Conservation (phyloP, 2,888 invertebrate genomes). For the Scaptomyza parva region DNA sequence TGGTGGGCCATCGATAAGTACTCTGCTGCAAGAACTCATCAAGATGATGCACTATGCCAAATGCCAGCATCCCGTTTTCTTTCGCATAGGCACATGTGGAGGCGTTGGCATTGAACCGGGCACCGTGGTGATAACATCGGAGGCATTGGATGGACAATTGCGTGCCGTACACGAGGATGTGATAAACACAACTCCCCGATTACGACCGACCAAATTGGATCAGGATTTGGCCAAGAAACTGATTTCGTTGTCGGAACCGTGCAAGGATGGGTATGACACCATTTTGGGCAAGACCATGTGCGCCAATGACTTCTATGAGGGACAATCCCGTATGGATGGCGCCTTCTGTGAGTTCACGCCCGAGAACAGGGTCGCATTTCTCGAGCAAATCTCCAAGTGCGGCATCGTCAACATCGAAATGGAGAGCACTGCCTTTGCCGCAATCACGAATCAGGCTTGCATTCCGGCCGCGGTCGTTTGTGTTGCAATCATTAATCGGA, state of each 20-base stretch:
- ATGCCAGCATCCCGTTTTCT: constrained; percentile 93
- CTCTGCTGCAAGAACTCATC: constrained; percentile 96
- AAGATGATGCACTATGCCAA: constrained; percentile 96
- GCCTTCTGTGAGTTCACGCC: constrained; percentile 96
- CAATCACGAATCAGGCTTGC: constrained; percentile 94
- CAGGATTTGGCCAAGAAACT: constrained; percentile 90
- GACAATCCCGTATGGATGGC: constrained; percentile 93
- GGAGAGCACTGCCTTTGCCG: constrained; percentile 96
- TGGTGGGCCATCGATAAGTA: constrained; percentile 97
- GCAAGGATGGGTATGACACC: constrained; percentile 91
- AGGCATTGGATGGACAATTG: constrained; percentile 93
- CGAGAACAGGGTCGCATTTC: constrained; percentile 92
- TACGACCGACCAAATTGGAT: constrained; percentile 92
- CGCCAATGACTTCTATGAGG: constrained; percentile 98
- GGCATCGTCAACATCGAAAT: constrained; percentile 97
- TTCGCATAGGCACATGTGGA: constrained; percentile 96
- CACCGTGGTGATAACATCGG: constrained; percentile 95
- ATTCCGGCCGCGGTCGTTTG: constrained; percentile 95
- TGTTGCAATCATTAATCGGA: constrained; percentile 94
- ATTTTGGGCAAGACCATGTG: constrained; percentile 96
- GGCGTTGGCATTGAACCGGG: constrained; percentile 95
- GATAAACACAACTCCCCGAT: constrained; percentile 89
- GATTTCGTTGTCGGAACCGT: constrained; percentile 88
- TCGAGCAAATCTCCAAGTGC: constrained; percentile 88
- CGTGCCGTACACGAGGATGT: constrained; percentile 92